Percentiles rank a stretch among this genome's conserved stretches.
These are phyloP conservation scores for Drosophila pruinosa DNA, from an alignment of 1,140 invertebrate species.

Conservation along the genomic window DNA sequence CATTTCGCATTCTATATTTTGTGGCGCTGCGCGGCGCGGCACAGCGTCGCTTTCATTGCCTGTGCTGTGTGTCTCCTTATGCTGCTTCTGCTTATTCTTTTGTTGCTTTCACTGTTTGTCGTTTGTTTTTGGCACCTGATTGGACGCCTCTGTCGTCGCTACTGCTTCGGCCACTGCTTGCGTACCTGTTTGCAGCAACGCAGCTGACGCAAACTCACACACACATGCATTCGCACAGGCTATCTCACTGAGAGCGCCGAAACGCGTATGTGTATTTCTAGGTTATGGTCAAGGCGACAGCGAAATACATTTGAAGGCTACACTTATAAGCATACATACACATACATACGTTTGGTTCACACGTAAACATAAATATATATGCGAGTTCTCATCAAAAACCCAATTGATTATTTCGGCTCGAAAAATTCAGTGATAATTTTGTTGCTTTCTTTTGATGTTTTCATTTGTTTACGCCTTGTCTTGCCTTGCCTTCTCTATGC, in stretches of 20 bases:
- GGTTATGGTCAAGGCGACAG: constrained; percentile 76
- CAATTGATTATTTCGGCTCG: constrained; percentile 24
- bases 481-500: not conserved
- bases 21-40: not conserved
- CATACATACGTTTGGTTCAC: not conserved
- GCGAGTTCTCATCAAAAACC: not conserved
- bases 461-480: constrained; percentile 65
- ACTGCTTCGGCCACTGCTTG: not conserved
- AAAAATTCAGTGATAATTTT: constrained; percentile 52
- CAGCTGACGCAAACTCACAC: constrained; percentile 35
- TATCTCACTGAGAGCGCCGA: constrained; percentile 40
- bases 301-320: constrained; percentile 71
- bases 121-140: constrained; percentile 57
- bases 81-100: constrained; percentile 15
- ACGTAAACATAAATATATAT: not conserved
- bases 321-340: not conserved
- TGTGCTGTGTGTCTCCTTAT: constrained; percentile 33
- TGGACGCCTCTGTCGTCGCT: constrained; percentile 9
- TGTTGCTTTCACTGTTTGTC: constrained; percentile 35
- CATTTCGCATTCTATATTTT: constrained; percentile 59
- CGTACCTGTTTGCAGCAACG: constrained; percentile 36
- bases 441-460: constrained; percentile 51
- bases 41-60: constrained; percentile 34
- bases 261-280: constrained; percentile 56
- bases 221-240: constrained; percentile 11